These are phyloP conservation scores for Callyntrura sp. DNA, from an alignment of 2,888 invertebrate genomes.

Conservation along the genomic window DNA sequence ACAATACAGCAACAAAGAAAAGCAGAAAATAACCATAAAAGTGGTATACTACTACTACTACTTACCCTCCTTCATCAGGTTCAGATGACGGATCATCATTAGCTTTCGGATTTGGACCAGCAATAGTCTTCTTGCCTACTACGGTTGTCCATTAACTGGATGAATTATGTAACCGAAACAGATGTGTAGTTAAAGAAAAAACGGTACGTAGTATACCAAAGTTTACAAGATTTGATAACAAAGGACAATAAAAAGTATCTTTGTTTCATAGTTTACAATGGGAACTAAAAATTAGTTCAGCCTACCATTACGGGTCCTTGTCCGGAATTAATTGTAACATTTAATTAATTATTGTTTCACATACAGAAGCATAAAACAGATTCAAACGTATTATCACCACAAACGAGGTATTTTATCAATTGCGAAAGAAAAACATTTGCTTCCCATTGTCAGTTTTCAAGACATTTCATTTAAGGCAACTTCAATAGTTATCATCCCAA, in stretches of 20 bases:
- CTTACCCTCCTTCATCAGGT: slow-evolving; percentile 59
- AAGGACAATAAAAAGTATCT: neutral
- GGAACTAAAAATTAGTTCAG: neutral
- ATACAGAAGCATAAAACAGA: neutral
- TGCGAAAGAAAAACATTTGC: slow-evolving; percentile 17
- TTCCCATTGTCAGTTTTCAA: slow-evolving; percentile 55
- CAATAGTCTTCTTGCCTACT: neutral
- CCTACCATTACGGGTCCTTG: too few relatives aligned
- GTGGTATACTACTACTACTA: neutral
- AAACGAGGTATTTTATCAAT: neutral
- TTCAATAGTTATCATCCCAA: slow-evolving; percentile 1
- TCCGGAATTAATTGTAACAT: too few relatives aligned
- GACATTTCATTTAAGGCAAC: slow-evolving; percentile 56
- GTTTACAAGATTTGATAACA: neutral
- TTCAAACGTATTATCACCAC: neutral
- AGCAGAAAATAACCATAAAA: neutral
- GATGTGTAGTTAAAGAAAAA: slow-evolving; percentile 13
- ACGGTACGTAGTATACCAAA: neutral
- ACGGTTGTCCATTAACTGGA: neutral
- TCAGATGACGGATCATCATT: slow-evolving; percentile 54
- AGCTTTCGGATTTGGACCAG: slow-evolving; percentile 46
- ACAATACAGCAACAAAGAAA: too few relatives aligned
- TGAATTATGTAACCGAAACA: slow-evolving; percentile 18
- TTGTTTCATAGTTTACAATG: neutral
- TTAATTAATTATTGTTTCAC: slow-evolving; percentile 16